Base-by-base conservation (phyloP, 1,140 invertebrate species). In the Tetramorium parvispinum region DNA sequence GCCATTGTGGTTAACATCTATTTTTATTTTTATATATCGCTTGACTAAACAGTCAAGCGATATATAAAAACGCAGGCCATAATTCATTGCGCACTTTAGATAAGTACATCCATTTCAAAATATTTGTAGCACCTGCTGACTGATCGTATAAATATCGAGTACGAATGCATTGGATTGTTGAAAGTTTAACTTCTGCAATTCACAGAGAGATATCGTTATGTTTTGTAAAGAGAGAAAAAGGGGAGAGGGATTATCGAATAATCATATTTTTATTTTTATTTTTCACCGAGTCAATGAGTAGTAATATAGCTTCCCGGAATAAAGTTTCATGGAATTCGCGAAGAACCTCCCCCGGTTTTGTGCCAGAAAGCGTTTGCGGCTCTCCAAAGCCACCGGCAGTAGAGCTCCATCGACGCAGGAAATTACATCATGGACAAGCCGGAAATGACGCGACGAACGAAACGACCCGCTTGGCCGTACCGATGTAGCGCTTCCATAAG, bases 391-490 rank as follows among this genome's bases (percentile, higher is more conserved):
- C 27, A 53, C 57, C 51, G 18, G 24, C 55, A 53, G 51, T 71
- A 43, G 21, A 46, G 46, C 24, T 71, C 46, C 32, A 87, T 79
- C 53, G 51, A 57, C 21, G 57, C 57, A 85, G 85, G 77, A 83
- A 76, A 88, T 88, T 88, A 82, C 85, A 76, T 78, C 77, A 87
- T 32, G 51, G 43, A 65, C 51, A 71, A 55, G 43, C 75, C 85
- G 87, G 83, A 59, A 86, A 88, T 86, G 65, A 71, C 61, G 65
- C 49, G 65, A 85, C 49, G 65, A 68, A 85, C 63, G 37, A 85
- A 85, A 85, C 65, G 51, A 85, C 11, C 21, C 27, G 73, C 46
- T 57, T 37, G 57, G 21, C 11, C 43, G 53, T 63, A 11, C 66
- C 51, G 27, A 53, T 71, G 57, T 40, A 71, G 46, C 65, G 21